These are phyloP conservation scores for Etheostoma spectabile DNA, from an alignment of 2,113 vertebrate species.

Conservation along the genomic window DNA sequence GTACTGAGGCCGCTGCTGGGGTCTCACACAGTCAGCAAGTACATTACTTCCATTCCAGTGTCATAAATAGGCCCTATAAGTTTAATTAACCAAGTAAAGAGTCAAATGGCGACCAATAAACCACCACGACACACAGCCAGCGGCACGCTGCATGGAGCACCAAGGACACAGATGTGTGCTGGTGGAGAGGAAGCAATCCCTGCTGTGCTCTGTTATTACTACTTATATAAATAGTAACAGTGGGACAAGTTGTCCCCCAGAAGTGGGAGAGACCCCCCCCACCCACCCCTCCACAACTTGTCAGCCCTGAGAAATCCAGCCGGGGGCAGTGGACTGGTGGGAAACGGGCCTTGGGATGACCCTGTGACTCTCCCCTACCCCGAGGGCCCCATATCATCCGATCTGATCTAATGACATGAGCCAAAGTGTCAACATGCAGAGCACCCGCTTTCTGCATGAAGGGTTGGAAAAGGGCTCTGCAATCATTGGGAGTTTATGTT, in stretches of 20 bases:
- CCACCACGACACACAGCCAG: not conserved
- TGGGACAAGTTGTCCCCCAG: slow-evolving; percentile 13
- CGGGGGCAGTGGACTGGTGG: not conserved
- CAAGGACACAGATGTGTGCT: slow-evolving; percentile 15
- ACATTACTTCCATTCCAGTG: no score
- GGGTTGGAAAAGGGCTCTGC: no score
- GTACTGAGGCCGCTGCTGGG: no score
- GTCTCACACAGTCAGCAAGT: no score
- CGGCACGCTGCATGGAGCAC: not conserved
- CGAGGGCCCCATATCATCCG: slow-evolving; percentile 8
- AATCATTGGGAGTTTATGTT: no score
- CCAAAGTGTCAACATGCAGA: no score
- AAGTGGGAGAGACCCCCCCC: not conserved
- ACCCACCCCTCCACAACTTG: no score
- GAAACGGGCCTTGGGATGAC: slow-evolving; percentile 23
- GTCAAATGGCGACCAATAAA: no score
- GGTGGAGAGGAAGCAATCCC: not conserved
- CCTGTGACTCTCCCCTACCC: not conserved
- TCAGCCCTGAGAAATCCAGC: not conserved
- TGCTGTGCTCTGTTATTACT: slow-evolving; percentile 14
- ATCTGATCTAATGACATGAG: not conserved
- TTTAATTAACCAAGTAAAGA: no score
- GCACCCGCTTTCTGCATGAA: no score
- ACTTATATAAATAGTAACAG: slow-evolving; percentile 28
- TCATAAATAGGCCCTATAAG: no score